Evolutionary conservation across 2,888 invertebrate genomes (phyloP), one percentile per base, ranked within the genome.

Genomic region (Noctua comes): DNA sequence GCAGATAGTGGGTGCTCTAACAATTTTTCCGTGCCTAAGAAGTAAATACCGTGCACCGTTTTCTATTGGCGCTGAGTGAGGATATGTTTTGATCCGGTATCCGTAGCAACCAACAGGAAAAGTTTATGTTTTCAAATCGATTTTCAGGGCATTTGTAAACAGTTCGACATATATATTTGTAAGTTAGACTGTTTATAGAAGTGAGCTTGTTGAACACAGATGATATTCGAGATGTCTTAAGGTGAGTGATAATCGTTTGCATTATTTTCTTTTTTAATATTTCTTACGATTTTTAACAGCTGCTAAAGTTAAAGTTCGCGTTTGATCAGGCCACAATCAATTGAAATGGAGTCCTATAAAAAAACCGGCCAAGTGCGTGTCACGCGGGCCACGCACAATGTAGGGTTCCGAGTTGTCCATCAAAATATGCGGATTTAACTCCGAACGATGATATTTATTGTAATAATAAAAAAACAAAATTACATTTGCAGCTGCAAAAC

Each of bases 31-130:
- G 18, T 43, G n/a, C 43, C 43, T 18, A 43, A 43, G 4, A 43
- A 66, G 18, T 66, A n/a, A 66, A 36, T 54, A 21, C 54, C 69
- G 65, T 43, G 62, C 46, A 68, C 64, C 36, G 31, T 21, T 57
- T 73, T 36, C n/a, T 59, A 48, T 75, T 48, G 24, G 68, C 71
- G 72, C 69, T 43, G 40, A 66, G 40, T 18, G 68, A 54, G 46
- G 69, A 66, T 65, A 75, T 85, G 93, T 93, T 92, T 90, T 90
- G 88, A 82, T 81, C 76, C 77, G 75, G 92, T 93, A 80, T 83
- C 92, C 92, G 80, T 88, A 92, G 88, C 83, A 87, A 93, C 92
- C 73, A 71, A 64, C 27, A 57, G 80, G 76, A 73, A 80, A 77
- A 73, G 24, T 76, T 65, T 36, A 24, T 69, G 64, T 73, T 79